Evolutionary conservation across 2,888 invertebrate genomes (phyloP), one percentile per base, ranked within the genome.

Genomic region (Oligia fasciuncula): DNA sequence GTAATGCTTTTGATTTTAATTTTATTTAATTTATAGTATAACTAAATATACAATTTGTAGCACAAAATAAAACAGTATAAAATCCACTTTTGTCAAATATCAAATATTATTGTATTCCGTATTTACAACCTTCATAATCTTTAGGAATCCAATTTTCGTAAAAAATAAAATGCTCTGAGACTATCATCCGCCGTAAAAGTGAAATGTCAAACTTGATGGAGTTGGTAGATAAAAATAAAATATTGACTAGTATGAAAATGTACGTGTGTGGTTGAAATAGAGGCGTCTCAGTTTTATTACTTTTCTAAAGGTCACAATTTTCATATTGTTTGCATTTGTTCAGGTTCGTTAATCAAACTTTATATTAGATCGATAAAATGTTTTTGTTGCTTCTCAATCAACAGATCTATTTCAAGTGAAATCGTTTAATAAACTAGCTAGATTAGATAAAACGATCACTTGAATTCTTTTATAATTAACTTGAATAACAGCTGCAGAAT

Each of bases 171-270:
- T 54, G 17, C 23, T 40, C 43, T 13, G 19, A 62, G n/a, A 54
- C 60, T 57, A 57, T 23, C 43, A 54, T 54, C 13, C 5, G 9
- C 65, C 73, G 62, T 71, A 67, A 78, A 82, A 67, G 40, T 29
- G 14, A 43, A 60, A 60, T n/a, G 57, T 19, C 43, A 67, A 43
- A 63, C 19, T 66, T 60, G 35, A 70, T 71, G 71, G 49, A 63
- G 77, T 57, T 49, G 49, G 62, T 67, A 62, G n/a, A 71, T 78
- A 70, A 62, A 78, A 65, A 23, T 57, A 57, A 51, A 51, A 66
- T 74, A 65, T 66, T 57, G 57, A n/a, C 35, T 9, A 29, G 23
- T 46, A 29, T n/a, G 23, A 43, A 57, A 66, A 70, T 73, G 17
- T 80, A 35, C 5, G 0, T 23, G 29, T 43, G 54, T 62, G 46